Percentiles rank a stretch among this genome's conserved stretches.
Conservation (phyloP, 1,140 invertebrate genomes). For the Drosophila parvula region DNA sequence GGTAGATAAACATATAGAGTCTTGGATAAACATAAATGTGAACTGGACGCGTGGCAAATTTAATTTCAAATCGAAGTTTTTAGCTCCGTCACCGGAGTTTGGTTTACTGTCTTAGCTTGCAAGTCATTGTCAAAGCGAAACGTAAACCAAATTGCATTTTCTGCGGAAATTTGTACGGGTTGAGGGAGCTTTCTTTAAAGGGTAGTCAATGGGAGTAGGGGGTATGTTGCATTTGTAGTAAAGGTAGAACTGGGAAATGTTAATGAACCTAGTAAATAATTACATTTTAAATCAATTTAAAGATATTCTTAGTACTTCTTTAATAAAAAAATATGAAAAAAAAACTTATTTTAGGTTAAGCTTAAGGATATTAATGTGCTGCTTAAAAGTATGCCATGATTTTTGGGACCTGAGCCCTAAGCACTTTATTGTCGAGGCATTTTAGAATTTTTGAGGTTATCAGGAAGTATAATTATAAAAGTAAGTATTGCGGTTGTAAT, state of each 20-base stretch:
- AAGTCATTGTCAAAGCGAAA: slow-evolving; percentile 54
- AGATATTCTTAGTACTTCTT: too few relatives aligned
- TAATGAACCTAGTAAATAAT: neutral
- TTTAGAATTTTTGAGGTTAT: too few relatives aligned
- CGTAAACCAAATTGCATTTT: slow-evolving; percentile 50
- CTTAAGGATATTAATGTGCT: neutral
- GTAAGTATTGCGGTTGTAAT: too few relatives aligned
- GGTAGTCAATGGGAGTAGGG: neutral
- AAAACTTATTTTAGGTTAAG: too few relatives aligned
- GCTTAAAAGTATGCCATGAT: neutral
- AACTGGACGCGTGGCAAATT: slow-evolving; percentile 45
- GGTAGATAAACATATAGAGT: slow-evolving; percentile 32
- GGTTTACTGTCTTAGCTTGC: slow-evolving; percentile 29
- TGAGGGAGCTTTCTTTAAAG: slow-evolving; percentile 13
- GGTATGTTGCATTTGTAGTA: neutral
- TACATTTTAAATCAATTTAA: neutral
- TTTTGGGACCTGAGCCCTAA: neutral
- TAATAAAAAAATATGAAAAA: too few relatives aligned
- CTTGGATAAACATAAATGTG: slow-evolving; percentile 36
- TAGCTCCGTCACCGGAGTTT: slow-evolving; percentile 47
- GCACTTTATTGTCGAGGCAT: too few relatives aligned
- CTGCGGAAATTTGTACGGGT: slow-evolving; percentile 27
- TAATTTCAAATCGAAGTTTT: slow-evolving; percentile 50
- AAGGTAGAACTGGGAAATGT: neutral
- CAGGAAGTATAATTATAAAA: too few relatives aligned